phyloP scores from a whole-genome alignment of 2,113 vertebrate species.

The Eulacestoma nigropectus region DNA sequence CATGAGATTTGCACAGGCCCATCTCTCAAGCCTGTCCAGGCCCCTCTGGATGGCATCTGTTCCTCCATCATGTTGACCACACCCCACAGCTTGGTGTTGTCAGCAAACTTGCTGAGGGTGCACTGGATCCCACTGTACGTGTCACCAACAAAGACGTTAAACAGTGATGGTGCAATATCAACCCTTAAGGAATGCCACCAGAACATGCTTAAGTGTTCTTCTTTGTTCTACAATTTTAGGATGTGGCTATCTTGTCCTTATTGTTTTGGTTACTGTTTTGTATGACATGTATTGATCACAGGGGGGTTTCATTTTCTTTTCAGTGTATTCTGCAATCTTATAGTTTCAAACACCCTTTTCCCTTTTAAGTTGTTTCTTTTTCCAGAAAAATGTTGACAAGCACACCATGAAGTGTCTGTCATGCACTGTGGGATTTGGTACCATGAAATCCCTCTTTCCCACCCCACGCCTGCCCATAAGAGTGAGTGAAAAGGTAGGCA shows the following conservation, averaged over 20 bases:
- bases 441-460: not conserved
- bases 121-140: too few species aligned
- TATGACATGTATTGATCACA: not conserved
- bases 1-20: not conserved
- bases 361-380: not conserved
- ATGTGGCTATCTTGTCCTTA: not conserved
- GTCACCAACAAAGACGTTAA: not conserved
- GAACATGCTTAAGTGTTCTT: not conserved
- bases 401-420: not conserved
- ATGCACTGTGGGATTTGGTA: not conserved
- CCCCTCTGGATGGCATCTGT: not conserved
- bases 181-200: not conserved
- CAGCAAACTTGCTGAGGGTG: not conserved
- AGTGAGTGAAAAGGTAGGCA: not conserved
- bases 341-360: not conserved
- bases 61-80: not conserved
- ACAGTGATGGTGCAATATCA: fast-evolving
- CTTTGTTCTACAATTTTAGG: not conserved
- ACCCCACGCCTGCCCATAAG: not conserved
- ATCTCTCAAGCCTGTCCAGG: not conserved
- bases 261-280: not conserved
- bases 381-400: not conserved
- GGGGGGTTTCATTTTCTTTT: not conserved
- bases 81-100: not conserved
- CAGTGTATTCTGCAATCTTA: not conserved